Evolutionary conservation across 2,797 vertebrate genomes (phyloP), one percentile per base, ranked within the genome.

Genomic region (Aeoliscus strigatus): DNA sequence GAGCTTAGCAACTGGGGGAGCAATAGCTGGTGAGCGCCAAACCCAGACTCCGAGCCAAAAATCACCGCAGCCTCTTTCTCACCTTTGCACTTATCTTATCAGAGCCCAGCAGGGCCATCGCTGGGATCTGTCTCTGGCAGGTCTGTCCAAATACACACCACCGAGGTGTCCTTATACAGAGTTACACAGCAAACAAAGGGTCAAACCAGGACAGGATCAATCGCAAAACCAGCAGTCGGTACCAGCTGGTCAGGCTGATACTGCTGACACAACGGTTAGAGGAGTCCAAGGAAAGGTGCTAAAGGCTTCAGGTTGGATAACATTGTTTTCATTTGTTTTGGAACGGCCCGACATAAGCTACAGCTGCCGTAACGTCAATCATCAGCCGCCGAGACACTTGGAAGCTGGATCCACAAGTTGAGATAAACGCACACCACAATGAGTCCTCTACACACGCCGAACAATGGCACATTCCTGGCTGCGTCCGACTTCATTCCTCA

Each of bases 1-100:
- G 45, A 73, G 67, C 79, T 82, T 77, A 79, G 79, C 75, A 83
- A 87, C 83, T 66, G 40, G 43, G 57, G 35, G 66, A 30, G 61
- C 37, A 17, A 62, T 24, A 37, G 50, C 40, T 30, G 44, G 49
- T 33, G 39, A 67, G 47, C 11, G 39, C 66, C 68, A 55, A 55
- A 39, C 23, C 18, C 4, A 9, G 31, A 55, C 70, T 45, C 34
- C 31, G 33, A 60, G 51, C 49, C 60, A 62, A 50, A 23, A 48
- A 41, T 60, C 72, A 61, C 58, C 52, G 54, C 28, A 1, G 4
- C 54, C 51, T 73, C 72, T 52, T 65, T 77, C 67, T 73, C 82
- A 83, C 77, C 73, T 75, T 68, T 21, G 14, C 36, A 60, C 58
- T 70, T 68, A 80, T 77, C 77, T 75, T 43, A 70, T 70, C 59